Base-by-base conservation (phyloP, 2,888 invertebrate species). In the Pammene fasciana region DNA sequence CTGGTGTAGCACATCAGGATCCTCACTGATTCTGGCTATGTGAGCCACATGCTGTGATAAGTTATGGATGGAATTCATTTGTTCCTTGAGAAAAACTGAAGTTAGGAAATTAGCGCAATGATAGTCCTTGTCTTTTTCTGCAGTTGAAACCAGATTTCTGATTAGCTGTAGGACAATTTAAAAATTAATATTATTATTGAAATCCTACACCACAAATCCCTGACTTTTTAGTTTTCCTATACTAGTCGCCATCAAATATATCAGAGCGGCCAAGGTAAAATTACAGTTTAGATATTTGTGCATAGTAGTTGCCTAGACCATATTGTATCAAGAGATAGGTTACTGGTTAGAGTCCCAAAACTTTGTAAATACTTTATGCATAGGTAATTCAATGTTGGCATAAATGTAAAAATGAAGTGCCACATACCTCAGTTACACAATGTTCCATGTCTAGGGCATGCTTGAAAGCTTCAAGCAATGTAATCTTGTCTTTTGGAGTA, bases 91-190 rank as follows among this genome's bases (percentile, higher is more conserved):
- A 68, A 82, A 84, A 26, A 76, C 74, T 14, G 82, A 78, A 56
- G 81, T 85, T 5, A 85, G 73, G 72, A 78, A 82, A 73, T 86
- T 82, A 48, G 79, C 80, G 74, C 78, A 82, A 46, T 85, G 83
- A 65, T 78, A 78, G 73, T 85, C 85, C 66, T 81, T 79, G 4
- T 74, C 68, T n/a, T 76, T 72, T 71, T 82, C 83, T 18, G 85
- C 82, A 38, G 75, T 71, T 41, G 50, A 68, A 14, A 84, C 74
- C 52, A 82, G 52, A 7, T 80, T 73, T 74, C 82, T 79, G 71
- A 85, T 74, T 62, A 78, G 72, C 85, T 85, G 74, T n/a, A 70
- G 55, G 10, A 46, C 57, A 55, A 60, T 60, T 26, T 43, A 18
- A n/a, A 36, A n/a, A 36, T 10, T 11, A 50, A 50, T 50, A 11